Percentiles rank a stretch among this genome's conserved stretches.
These are phyloP conservation scores for Agrochola circellaris DNA, from an alignment of 2,888 invertebrate species.

Conservation along the genomic window DNA sequence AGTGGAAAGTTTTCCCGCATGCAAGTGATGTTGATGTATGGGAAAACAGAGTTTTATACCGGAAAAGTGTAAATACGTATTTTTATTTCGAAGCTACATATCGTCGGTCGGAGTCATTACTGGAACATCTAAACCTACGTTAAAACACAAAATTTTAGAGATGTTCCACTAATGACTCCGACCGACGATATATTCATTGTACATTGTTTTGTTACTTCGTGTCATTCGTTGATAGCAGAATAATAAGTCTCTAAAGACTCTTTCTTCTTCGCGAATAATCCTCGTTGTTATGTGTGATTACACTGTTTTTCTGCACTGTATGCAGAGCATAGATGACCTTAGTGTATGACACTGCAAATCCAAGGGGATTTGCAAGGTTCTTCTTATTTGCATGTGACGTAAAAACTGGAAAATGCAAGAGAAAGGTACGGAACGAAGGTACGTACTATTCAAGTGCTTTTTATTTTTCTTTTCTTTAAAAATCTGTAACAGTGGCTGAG, in stretches of 20 bases:
- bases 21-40: not conserved
- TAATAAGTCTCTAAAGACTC: not conserved
- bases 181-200: not conserved
- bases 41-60: not conserved
- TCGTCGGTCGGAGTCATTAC: too few relatives aligned
- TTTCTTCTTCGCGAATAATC: not conserved
- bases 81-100: not conserved
- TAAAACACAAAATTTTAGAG: too few relatives aligned
- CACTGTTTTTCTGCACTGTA: not conserved
- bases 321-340: not conserved
- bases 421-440: too few relatives aligned
- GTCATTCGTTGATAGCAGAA: not conserved
- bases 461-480: not conserved
- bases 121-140: too few relatives aligned
- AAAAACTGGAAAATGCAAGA: not conserved
- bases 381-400: not conserved
- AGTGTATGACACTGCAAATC: not conserved
- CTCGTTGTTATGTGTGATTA: not conserved
- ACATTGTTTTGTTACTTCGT: not conserved
- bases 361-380: not conserved
- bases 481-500: not conserved
- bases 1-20: not conserved
- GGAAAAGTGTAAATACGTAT: not conserved
- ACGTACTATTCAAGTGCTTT: not conserved
- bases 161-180: too few relatives aligned